Conservation (phyloP, 2,888 invertebrate genomes). For the Netelia inedita region DNA sequence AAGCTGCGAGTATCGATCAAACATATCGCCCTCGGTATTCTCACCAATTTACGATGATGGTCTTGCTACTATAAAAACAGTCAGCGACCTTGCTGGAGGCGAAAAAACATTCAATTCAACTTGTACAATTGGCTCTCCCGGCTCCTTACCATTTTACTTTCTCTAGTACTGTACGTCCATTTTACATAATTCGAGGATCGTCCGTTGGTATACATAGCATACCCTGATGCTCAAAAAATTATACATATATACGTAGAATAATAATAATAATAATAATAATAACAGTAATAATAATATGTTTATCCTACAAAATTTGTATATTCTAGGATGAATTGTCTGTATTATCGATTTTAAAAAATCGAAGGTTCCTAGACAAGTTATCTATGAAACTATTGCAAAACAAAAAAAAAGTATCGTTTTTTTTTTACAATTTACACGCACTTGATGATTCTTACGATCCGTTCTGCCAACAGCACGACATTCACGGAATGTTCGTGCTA, state of each 20-base stretch:
- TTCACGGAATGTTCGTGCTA: conserved; percentile 62
- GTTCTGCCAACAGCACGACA: conserved; percentile 45
- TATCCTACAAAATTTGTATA: conserved; percentile 62
- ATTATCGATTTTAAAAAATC: conserved; percentile 23
- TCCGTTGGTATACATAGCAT: conserved; percentile 53
- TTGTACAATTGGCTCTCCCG: conserved; percentile 41
- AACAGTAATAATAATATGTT: conserved; percentile 36
- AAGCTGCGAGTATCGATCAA: conserved; percentile 62
- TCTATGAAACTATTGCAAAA: conserved; percentile 50
- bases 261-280: conserved; percentile 2
- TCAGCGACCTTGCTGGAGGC: not conserved
- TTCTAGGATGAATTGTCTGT: conserved; percentile 45
- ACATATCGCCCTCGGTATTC: conserved; percentile 32
- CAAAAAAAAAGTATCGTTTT: conserved; percentile 36
- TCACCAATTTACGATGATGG: conserved; percentile 12
- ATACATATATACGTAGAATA: conserved; percentile 5
- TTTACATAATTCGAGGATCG: conserved; percentile 53
- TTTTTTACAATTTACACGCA: conserved; percentile 52
- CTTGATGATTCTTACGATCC: conserved; percentile 51
- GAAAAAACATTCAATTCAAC: not conserved
- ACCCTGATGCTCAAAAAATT: conserved; percentile 54
- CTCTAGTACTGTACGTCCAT: conserved; percentile 29
- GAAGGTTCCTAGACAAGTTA: conserved; percentile 42
- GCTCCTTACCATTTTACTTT: conserved; percentile 33
- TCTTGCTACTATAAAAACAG: conserved; percentile 13